phyloP scores from a whole-genome alignment of 1,140 invertebrate species.

The Trypoxylus dichotomus region DNA sequence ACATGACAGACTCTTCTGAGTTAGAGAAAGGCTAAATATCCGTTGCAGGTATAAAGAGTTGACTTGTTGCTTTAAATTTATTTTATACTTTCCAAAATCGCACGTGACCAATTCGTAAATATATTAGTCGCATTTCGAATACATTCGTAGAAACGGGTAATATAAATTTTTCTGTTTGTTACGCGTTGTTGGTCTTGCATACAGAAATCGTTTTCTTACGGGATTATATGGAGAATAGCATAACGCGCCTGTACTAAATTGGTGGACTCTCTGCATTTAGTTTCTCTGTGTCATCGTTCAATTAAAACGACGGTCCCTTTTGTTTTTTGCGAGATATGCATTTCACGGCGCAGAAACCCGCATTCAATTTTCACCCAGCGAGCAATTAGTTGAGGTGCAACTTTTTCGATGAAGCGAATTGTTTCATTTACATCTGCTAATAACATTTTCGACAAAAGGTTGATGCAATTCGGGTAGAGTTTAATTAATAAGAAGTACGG shows the following conservation, averaged over 20 bases:
- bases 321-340: neutral
- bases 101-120: neutral
- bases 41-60: too few species aligned
- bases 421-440: neutral
- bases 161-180: neutral
- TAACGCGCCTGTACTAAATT: neutral
- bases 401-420: neutral
- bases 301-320: constrained; percentile 2
- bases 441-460: neutral
- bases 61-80: too few species aligned
- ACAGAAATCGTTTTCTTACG: neutral
- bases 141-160: neutral
- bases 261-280: neutral
- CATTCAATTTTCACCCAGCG: neutral
- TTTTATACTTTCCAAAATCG: neutral
- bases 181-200: neutral
- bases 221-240: neutral
- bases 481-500: too few species aligned
- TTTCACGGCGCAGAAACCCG: constrained; percentile 14
- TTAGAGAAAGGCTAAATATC: too few species aligned
- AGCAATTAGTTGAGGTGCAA: neutral
- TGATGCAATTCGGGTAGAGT: too few species aligned
- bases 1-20: too few species aligned
- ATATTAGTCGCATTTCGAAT: neutral
- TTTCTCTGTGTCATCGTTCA: constrained; percentile 8